These are phyloP conservation scores for Centropus unirufus DNA, from an alignment of 2,113 vertebrate species.

Conservation along the genomic window DNA sequence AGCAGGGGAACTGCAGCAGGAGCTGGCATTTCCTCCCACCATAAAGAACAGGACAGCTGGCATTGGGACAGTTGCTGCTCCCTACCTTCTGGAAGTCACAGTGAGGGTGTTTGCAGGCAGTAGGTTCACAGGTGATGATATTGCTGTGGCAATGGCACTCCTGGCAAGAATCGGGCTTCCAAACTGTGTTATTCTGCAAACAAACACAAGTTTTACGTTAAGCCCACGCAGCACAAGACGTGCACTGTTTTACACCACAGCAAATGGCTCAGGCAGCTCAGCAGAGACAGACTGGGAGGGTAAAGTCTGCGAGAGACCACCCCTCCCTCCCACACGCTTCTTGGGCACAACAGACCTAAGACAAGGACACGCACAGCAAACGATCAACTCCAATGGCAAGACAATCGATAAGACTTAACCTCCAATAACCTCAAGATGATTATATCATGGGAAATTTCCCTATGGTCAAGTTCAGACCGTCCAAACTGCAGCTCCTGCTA, in stretches of 20 bases:
- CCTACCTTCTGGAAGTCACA: slow-evolving; percentile 90
- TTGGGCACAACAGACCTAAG: neutral
- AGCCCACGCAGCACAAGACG: neutral
- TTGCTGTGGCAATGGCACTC: slow-evolving; percentile 83
- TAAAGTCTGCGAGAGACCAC: neutral
- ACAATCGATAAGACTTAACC: neutral
- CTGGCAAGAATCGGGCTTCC: slow-evolving; percentile 89
- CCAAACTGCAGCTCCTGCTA: neutral
- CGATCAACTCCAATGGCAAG: slow-evolving; percentile 8
- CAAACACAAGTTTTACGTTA: slow-evolving; percentile 13
- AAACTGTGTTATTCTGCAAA: slow-evolving; percentile 86
- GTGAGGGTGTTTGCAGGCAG: slow-evolving; percentile 80
- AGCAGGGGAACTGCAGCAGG: neutral
- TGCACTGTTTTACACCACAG: neutral
- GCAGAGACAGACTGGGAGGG: neutral
- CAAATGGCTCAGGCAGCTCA: neutral
- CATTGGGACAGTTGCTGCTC: neutral
- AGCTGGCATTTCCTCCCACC: neutral
- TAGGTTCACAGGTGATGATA: slow-evolving; percentile 82
- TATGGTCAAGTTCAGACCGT: neutral
- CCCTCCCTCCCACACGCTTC: neutral
- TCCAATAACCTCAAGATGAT: neutral
- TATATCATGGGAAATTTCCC: neutral
- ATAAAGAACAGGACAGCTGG: neutral
- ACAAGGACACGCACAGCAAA: neutral